Evolutionary conservation across 2,797 vertebrate species (phyloP), one percentile per base, ranked within the genome.

Genomic region (Pyrrhura leucotis): DNA sequence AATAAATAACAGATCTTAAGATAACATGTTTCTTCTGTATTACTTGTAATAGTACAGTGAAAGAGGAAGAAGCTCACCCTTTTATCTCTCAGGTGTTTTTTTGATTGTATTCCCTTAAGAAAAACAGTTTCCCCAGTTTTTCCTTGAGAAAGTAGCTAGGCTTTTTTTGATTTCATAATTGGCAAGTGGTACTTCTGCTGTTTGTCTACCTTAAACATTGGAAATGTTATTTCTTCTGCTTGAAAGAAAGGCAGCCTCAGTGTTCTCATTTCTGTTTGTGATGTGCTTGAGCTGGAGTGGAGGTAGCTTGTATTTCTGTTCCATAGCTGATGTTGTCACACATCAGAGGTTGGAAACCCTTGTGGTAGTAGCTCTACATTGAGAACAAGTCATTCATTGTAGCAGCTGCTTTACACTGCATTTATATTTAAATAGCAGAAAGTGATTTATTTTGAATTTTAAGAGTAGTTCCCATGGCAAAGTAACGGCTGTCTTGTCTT

Each of bases 401-500:
- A 97, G 89, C 88, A 97, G 73, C 93, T 97, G 89, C 87, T 94
- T 95, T 96, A 88, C 51, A 72, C 33, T 12, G 31, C 74, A 85
- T 98, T 98, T 97, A 73, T 96, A 95, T 97, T 96, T 97, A 96
- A 97, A 96, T 97, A 85, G 71, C 61, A 93, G 88, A 96, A 95
- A 82, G 51, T 95, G 81, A 96, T 96, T 78, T 96, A 90, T 97
- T 95, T 96, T 95, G 95, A 97, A 97, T 97, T 96, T 96, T 96
- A 89, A 93, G 90, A 96, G 58, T 96, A 97, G 85, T 96, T 98
- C 88, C 89, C 73, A 89, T 96, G 91, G 92, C 79, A 96, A 84
- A 97, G 72, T 63, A 87, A 92, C 93, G 96, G 74, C 78, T 93
- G 54, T 96, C 88, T 92, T 88, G 77, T 97, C 90, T 96, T 95